Base-by-base conservation (phyloP, 2,888 invertebrate genomes). In the Incurvaria masculella region DNA sequence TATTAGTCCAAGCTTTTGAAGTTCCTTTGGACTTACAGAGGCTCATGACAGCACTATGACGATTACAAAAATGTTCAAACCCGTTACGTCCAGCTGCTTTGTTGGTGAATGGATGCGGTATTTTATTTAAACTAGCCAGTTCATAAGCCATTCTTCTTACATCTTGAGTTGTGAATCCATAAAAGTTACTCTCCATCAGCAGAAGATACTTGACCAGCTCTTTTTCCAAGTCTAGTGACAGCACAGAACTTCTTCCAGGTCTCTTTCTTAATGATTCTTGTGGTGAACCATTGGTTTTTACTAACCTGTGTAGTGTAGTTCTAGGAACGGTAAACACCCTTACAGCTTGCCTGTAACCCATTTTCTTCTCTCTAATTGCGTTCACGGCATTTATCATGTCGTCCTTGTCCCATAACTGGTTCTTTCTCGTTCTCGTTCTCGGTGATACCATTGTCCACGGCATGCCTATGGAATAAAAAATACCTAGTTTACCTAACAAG, bases 21-120 rank as follows among this genome's bases (percentile, higher is more conserved):
- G 45, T 50, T 21, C 48, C 44, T 20, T 42, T 44, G 17, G 50
- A 47, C 39, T 8, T 49, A 47, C 50, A 6, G 6, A 40, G 16
- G 40, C 6, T 17, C 40, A 40, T 8, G 6, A 17, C 18, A 40
- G 4, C 40, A 5, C 14, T 40, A 14, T 40, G 18, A 5, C 40
- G 16, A 18, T 40, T 40, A 17, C 6, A 40, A 40, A 40, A 40
- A 40, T 40, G 40, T 8, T 40, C 40, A 17, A 40, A 40, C 40
- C 40, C 4, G 4, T 5, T 14, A 17, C 40, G 40, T 17, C 40
- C 40, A 40, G 40, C 40, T 18, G 4, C 40, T 40, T 18, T 4
- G 18, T 40, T 40, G 4, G 16, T 40, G 18, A 40, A 40, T 40
- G 40, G 40, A 14, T 40, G 16, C 14, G 40, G 8, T n/a, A 40